Conservation (phyloP, 1,140 invertebrate genomes). For the Nebria ingens region DNA sequence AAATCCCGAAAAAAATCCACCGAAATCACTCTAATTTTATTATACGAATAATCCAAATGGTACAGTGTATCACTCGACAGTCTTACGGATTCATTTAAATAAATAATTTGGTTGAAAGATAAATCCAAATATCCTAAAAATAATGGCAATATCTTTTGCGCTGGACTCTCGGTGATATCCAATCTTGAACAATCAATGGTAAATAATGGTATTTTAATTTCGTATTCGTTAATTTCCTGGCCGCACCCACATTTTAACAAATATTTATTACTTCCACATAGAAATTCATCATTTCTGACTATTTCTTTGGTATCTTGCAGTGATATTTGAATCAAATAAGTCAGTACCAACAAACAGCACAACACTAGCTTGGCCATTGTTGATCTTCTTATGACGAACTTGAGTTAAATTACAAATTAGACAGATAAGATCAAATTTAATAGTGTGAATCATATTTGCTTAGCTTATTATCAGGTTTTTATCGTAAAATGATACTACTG, state of each 20-base stretch:
- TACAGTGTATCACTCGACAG: conserved; percentile 12
- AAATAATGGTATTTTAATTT: neutral
- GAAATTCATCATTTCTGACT: no score
- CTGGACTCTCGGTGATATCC: conserved; percentile 18
- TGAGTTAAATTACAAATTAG: no score
- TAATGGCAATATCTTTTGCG: conserved; percentile 14
- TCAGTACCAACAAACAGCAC: no score
- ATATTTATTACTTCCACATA: neutral
- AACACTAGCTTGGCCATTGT: no score
- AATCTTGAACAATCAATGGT: conserved; percentile 19
- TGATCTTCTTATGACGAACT: no score
- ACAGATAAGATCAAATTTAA: no score
- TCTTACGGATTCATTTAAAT: conserved; percentile 19
- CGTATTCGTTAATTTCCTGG: neutral
- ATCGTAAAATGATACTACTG: no score
- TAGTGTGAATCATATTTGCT: no score
- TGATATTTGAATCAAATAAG: no score
- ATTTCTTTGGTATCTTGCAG: no score
- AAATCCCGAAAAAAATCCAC: conserved; percentile 31
- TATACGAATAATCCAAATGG: conserved; percentile 25
- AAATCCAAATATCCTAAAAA: conserved; percentile 23
- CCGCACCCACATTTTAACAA: neutral
- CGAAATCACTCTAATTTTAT: conserved; percentile 34
- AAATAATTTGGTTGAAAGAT: conserved; percentile 25
- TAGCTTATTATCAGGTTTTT: no score